Base-by-base conservation (phyloP, 2,113 vertebrate genomes). In the Channa argus region DNA sequence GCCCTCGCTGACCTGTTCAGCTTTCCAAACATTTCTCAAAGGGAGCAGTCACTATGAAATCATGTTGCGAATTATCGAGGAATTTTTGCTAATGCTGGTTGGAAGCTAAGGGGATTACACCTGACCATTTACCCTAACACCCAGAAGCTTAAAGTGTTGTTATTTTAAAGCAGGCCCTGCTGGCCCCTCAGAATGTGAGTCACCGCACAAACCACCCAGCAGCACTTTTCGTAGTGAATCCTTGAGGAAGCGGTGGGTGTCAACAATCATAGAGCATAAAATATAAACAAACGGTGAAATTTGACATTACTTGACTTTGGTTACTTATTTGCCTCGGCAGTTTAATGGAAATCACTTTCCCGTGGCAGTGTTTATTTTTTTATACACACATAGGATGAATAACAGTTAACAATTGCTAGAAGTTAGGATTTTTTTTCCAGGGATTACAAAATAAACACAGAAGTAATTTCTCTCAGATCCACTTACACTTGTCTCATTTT, bases 101-200 rank as follows among this genome's bases (percentile, higher is more conserved):
- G 69, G 84, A 85, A 90, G 89, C 91, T 93, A 82, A 90, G 79
- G 82, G 88, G 91, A 93, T 94, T 93, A 93, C 83, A 84, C 70
- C 61, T 67, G 79, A 86, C 71, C 84, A 88, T 88, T 93, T 92
- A 88, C 54, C 49, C 77, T 88, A 83, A 91, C 79, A 82, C 85
- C 73, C 79, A 86, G 83, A 89, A 86, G 73, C 81, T 85, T 80
- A 62, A 73, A 84, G 54, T 73, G 71, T 45, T 82, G 83, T 89
- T 90, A 77, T 88, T 87, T 81, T 88, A 91, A 91, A 91, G 83
- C 50, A 64, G 63, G 71, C 41, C 59, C 63, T 50, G 60, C 66
- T 54, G 71, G 59, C 53, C 73, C 45, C 14, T 66, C 75, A 77
- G 74, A 76, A 66, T 45, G 12, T 44, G 68, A 50, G 58, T 76